Base-by-base conservation (phyloP, 2,797 vertebrate species). In the Rhodeus uyekii region DNA sequence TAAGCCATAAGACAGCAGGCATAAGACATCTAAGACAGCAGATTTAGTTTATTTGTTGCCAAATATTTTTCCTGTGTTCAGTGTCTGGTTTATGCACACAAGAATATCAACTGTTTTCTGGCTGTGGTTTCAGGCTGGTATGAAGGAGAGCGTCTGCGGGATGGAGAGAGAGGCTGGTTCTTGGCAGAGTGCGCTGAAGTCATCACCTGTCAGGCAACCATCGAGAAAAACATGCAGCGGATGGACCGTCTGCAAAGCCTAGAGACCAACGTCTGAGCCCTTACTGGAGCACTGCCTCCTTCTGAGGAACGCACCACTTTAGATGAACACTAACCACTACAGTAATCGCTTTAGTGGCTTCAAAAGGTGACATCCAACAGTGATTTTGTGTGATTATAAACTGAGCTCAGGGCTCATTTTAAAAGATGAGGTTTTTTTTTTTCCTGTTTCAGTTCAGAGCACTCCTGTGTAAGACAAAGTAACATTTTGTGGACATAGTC, bases 221-320 rank as follows among this genome's bases (percentile, higher is more conserved):
- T 99, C 1, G 95, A 98, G 86, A 96, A 96, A 91, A 99, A 99
- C 87, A 94, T 99, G 96, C 97, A 99, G 89, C 92, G 97, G 78
- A 98, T 98, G 97, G 96, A 97, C 60, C 98, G 97, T 10, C 91
- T 99, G 78, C 96, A 99, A 53, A 96, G 96, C 3, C 90, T 99
- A 36, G 97, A 99, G 89, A 99, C 97, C 55, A 97, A 99, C 0
- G 98, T 99, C 78, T 99, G 95, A 94, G n/a, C 71, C 16, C 10
- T 4, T 55, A 61, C n/a, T 0, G 36, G 1, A 16, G 55, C n/a
- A 8, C 39, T 42, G 1, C 2, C 27, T 38, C 19, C 53, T 42
- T 19, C 6, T 29, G 29, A 10, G 32, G 18, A 75, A 34, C 4
- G 16, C 34, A 39, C 32, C 22, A 60, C 19, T 65, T 22, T 24